These are phyloP conservation scores for Nixonia krombeini DNA, from an alignment of 1,140 invertebrate species.

Conservation along the genomic window DNA sequence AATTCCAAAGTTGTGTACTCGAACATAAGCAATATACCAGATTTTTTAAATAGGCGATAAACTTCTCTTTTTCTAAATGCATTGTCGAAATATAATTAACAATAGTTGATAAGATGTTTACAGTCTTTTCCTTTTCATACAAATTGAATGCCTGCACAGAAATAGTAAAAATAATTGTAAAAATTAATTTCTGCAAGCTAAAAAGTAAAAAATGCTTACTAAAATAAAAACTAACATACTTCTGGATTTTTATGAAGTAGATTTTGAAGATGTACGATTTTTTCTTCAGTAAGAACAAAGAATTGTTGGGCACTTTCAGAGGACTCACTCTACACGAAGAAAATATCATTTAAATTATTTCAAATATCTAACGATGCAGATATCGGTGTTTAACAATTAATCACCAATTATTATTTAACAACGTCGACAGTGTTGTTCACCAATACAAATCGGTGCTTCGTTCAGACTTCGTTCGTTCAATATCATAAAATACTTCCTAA, in stretches of 20 bases:
- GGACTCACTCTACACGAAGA: slow-evolving; percentile 17
- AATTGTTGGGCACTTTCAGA: slow-evolving; percentile 7
- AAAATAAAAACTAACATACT: not conserved
- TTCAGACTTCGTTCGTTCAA: too few relatives aligned
- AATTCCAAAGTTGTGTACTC: too few relatives aligned
- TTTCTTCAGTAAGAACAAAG: slow-evolving; percentile 17
- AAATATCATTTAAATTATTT: slow-evolving; percentile 35
- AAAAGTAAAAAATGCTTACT: not conserved
- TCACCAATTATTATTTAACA: slow-evolving; percentile 1
- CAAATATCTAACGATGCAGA: not conserved
- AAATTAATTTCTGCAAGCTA: too few relatives aligned
- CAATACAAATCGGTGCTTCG: not conserved
- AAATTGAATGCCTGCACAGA: not conserved
- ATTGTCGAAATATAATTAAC: too few relatives aligned
- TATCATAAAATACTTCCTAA: too few relatives aligned
- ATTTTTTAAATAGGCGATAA: too few relatives aligned
- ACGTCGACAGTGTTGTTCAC: not conserved
- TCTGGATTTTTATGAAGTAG: slow-evolving; percentile 10
- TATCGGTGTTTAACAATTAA: slow-evolving; percentile 1
- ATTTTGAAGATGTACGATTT: slow-evolving; percentile 19
- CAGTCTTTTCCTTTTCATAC: not conserved
- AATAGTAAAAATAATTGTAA: not conserved
- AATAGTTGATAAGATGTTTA: too few relatives aligned
- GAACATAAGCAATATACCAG: too few relatives aligned
- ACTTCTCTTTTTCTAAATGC: too few relatives aligned